Evolutionary conservation across 1,140 invertebrate species (phyloP).

Genomic region (Drosophila burlai): DNA sequence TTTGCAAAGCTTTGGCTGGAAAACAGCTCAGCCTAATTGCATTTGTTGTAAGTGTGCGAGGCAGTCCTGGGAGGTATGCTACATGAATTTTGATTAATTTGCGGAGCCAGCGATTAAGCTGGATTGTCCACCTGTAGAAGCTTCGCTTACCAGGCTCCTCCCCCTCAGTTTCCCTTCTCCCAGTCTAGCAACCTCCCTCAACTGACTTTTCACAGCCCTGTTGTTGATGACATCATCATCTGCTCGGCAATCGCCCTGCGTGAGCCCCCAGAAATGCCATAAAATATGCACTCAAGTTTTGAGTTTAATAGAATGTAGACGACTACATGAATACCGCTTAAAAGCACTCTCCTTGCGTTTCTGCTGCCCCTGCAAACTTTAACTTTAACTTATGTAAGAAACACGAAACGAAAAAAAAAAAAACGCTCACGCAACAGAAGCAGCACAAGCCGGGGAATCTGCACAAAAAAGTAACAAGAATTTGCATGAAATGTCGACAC

Average conservation of each 20-base stretch:
- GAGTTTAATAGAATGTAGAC: constrained; percentile 20
- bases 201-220: constrained; percentile 4
- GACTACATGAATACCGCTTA: constrained; percentile 42
- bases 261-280: constrained; percentile 43
- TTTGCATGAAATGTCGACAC: constrained; percentile 71
- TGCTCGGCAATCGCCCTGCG: constrained; percentile 30
- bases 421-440: constrained; percentile 25
- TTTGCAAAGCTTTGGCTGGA: not conserved
- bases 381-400: constrained; percentile 14
- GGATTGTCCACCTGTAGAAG: constrained; percentile 36
- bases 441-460: constrained; percentile 7
- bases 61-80: constrained; percentile 17
- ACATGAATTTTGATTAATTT: constrained; percentile 57
- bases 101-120: constrained; percentile 38
- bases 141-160: not conserved
- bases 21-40: constrained; percentile 48
- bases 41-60: constrained; percentile 30
- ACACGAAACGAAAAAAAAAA: constrained; percentile 3
- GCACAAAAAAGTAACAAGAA: constrained; percentile 47
- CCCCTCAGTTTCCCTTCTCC: not conserved
- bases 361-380: constrained; percentile 4
- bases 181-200: constrained; percentile 5
- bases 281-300: constrained; percentile 38
- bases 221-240: constrained; percentile 38
- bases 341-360: constrained; percentile 2